Conservation (phyloP, 2,888 invertebrate genomes). For the Nysson spinosus region DNA sequence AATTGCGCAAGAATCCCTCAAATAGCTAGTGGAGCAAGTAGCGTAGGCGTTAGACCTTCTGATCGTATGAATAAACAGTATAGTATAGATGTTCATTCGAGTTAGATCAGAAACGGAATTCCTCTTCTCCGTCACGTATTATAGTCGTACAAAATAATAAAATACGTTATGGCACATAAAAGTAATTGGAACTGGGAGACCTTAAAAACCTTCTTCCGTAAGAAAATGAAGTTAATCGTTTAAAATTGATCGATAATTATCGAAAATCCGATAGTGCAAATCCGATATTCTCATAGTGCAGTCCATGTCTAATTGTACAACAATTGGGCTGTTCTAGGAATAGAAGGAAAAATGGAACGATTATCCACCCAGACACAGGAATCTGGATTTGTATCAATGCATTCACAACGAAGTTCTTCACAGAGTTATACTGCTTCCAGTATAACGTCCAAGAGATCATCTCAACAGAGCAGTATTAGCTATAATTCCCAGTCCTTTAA, state of each 20-base stretch:
- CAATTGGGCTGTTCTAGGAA: constrained; percentile 63
- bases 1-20: constrained; percentile 66
- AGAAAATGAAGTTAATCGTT: constrained; percentile 4
- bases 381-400: constrained; percentile 82
- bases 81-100: constrained; percentile 35
- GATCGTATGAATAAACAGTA: constrained; percentile 55
- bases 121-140: constrained; percentile 2
- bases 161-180: constrained; percentile 28
- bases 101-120: constrained; percentile 11
- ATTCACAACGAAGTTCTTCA: constrained; percentile 82
- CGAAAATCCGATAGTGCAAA: no score
- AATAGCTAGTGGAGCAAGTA: constrained; percentile 62
- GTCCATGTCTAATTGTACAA: no score
- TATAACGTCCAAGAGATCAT: constrained; percentile 80
- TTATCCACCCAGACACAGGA: constrained; percentile 78
- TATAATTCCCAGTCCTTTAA: constrained; percentile 73
- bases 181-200: constrained; percentile 30
- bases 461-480: constrained; percentile 81
- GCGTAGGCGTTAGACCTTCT: constrained; percentile 63
- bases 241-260: neutral
- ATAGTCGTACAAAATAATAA: neutral
- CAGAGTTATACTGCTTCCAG: constrained; percentile 78
- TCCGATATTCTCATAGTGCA: no score
- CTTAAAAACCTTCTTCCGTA: constrained; percentile 40
- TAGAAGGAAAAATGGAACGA: constrained; percentile 75